A percentile compares a stretch with the other conserved stretches of the same genome.
Conservation (phyloP, 2,113 vertebrate species). For the Gymnarchus niloticus region DNA sequence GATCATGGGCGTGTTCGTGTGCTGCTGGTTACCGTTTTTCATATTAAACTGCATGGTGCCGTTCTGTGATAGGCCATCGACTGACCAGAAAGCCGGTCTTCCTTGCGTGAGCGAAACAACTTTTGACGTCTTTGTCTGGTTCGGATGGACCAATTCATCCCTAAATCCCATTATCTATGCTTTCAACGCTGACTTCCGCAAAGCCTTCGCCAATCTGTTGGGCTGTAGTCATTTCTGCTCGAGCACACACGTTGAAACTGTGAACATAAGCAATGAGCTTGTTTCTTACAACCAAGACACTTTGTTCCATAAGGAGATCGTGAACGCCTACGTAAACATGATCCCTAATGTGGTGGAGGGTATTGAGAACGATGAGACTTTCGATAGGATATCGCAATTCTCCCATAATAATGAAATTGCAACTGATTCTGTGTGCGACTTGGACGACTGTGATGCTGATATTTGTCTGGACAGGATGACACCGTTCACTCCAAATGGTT, state of each 20-base stretch:
- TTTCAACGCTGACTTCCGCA: constrained; percentile 89
- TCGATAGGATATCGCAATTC: constrained; percentile 71
- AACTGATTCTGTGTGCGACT: constrained; percentile 71
- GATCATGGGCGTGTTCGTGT: constrained; percentile 93
- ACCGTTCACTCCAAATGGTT: constrained; percentile 75
- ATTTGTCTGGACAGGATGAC: constrained; percentile 74
- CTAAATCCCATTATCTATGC: constrained; percentile 93
- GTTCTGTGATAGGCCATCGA: constrained; percentile 71
- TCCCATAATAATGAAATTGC: constrained; percentile 63
- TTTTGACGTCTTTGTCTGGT: constrained; percentile 93
- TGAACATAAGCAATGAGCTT: constrained; percentile 86
- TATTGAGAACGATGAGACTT: constrained; percentile 64
- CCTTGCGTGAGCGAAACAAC: constrained; percentile 90
- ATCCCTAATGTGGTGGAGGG: constrained; percentile 77
- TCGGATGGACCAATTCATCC: constrained; percentile 93
- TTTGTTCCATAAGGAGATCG: constrained; percentile 72
- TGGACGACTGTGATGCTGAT: constrained; percentile 77
- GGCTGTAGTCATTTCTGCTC: constrained; percentile 76
- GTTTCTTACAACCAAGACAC: constrained; percentile 85
- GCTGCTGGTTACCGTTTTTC: constrained; percentile 93
- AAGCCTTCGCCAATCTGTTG: constrained; percentile 82
- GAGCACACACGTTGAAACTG: constrained; percentile 73
- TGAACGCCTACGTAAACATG: constrained; percentile 72
- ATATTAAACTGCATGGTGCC: constrained; percentile 89
- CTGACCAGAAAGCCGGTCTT: constrained; percentile 58